Base-by-base conservation (phyloP, 2,113 vertebrate genomes). In the Nyctibius bracteatus region DNA sequence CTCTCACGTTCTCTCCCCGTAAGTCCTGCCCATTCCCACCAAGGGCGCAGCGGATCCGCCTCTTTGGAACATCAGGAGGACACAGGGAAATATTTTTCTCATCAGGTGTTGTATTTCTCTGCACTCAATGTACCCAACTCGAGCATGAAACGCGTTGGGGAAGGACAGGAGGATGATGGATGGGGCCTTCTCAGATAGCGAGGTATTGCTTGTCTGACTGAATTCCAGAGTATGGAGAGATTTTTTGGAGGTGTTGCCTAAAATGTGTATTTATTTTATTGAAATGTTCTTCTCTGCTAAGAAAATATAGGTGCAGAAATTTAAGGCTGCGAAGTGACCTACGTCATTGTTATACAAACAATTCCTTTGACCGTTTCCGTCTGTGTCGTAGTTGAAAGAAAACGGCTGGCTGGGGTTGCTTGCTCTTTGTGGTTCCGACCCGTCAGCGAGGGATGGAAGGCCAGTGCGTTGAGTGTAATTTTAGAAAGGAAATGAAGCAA, bases 401-500 rank as follows among this genome's bases (percentile, higher is more conserved):
- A n/a, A n/a, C n/a, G n/a, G n/a, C n/a, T n/a, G n/a, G n/a, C n/a
- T n/a, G n/a, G n/a, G n/a, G n/a, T n/a, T n/a, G n/a, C n/a, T n/a
- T n/a, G n/a, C n/a, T 7, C 30, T 16, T 6, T 25, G n/a, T 21
- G 65, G 24, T 43, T 52, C 14, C 0, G 21, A 63, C 33, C 37
- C 67, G 6, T 4, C 71, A 4, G 2, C 1, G 57, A 73, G 72
- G 46, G 9, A 5, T 61, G 90, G 87, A 19, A n/a, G 23, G 47
- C 22, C 51, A 3, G 67, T 0, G 22, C 31, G 0, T 24, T 4
- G 80, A 84, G 86, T 58, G 79, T 74, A 55, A 82, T 94, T 96
- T 93, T 81, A 77, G 91, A 87, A 93, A 89, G 68, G 94, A 98
- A 98, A 96, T 93, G 73, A 91, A 91, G 94, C 90, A 87, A 94